These are phyloP conservation scores for Apogon hyalosoma DNA, from an alignment of 2,797 vertebrate species.

Conservation along the genomic window DNA sequence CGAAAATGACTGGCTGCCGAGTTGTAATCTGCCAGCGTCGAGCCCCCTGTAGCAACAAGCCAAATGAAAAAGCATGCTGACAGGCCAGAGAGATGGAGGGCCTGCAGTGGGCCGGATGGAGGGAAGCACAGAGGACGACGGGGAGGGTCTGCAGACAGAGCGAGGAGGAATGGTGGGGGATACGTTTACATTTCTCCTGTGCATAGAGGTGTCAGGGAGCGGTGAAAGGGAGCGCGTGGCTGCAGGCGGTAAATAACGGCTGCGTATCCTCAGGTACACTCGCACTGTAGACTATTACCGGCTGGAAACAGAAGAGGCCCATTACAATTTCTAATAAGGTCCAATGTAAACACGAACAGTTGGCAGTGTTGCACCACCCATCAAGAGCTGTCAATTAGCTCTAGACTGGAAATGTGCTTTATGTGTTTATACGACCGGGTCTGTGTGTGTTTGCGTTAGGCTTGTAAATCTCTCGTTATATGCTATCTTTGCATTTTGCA, in stretches of 20 bases:
- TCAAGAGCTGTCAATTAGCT: conserved; percentile 68
- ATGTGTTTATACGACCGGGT: conserved; percentile 48
- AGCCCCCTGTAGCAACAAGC: conserved; percentile 87
- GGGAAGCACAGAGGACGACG: conserved; percentile 23
- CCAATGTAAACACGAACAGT: conserved; percentile 70
- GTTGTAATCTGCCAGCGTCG: conserved; percentile 88
- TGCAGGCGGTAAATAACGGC: conserved; percentile 58
- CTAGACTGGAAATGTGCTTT: conserved; percentile 53
- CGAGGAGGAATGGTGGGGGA: conserved; percentile 41
- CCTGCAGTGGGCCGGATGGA: conserved; percentile 79
- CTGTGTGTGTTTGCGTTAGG: conserved; percentile 26
- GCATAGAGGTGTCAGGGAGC: conserved; percentile 54
- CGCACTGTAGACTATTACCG: conserved; percentile 38
- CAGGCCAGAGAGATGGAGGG: conserved; percentile 80
- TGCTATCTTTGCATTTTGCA: conserved; percentile 58
- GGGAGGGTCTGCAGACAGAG: conserved; percentile 42
- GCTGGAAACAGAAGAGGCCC: conserved; percentile 54
- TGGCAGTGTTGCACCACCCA: conserved; percentile 56
- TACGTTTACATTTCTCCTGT: conserved; percentile 62
- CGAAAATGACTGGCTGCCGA: conserved; percentile 90
- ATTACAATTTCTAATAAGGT: conserved; percentile 74
- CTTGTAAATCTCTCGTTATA: conserved; percentile 60
- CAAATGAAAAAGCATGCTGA: conserved; percentile 87
- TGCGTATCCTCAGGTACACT: conserved; percentile 3
- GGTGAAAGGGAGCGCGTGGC: conserved; percentile 36